These are phyloP conservation scores for Dryocosmus kuriphilus DNA, from an alignment of 2,888 invertebrate genomes.

Conservation along the genomic window DNA sequence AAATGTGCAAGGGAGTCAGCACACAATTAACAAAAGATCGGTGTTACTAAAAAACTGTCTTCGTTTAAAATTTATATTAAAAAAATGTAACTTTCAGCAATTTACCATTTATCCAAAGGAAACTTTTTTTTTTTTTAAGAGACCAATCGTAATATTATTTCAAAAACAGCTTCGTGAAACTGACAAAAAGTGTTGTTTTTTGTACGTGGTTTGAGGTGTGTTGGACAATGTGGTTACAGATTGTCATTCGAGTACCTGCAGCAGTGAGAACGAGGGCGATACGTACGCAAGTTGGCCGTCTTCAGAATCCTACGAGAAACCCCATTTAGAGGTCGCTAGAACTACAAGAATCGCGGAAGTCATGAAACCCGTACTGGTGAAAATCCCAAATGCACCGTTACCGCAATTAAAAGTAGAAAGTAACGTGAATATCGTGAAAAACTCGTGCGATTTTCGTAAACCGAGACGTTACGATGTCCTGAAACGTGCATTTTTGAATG, in stretches of 20 bases:
- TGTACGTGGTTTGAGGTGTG: constrained; percentile 59
- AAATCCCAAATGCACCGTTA: constrained; percentile 43
- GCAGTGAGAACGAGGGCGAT: constrained; percentile 53
- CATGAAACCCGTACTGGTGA: constrained; percentile 59
- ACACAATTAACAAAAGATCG: constrained; percentile 18
- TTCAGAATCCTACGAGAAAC: constrained; percentile 54
- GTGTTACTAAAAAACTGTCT: constrained; percentile 26
- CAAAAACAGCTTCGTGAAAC: neutral
- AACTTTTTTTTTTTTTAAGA: neutral
- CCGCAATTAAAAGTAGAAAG: neutral
- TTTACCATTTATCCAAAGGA: neutral
- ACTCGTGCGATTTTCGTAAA: constrained; percentile 34
- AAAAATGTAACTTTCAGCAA: constrained; percentile 5
- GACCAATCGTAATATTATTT: constrained; percentile 20
- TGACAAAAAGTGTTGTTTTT: constrained; percentile 20
- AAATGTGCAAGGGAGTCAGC: constrained; percentile 27
- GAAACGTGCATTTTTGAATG: constrained; percentile 62
- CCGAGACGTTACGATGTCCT: constrained; percentile 47
- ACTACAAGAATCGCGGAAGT: constrained; percentile 61
- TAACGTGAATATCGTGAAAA: neutral
- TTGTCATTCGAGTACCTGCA: constrained; percentile 61
- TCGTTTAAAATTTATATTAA: neutral
- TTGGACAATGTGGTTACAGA: constrained; percentile 72
- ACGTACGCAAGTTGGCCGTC: constrained; percentile 45
- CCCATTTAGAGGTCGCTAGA: constrained; percentile 63